Conservation (phyloP, 1,140 invertebrate genomes). For the Leucophenga varia region DNA sequence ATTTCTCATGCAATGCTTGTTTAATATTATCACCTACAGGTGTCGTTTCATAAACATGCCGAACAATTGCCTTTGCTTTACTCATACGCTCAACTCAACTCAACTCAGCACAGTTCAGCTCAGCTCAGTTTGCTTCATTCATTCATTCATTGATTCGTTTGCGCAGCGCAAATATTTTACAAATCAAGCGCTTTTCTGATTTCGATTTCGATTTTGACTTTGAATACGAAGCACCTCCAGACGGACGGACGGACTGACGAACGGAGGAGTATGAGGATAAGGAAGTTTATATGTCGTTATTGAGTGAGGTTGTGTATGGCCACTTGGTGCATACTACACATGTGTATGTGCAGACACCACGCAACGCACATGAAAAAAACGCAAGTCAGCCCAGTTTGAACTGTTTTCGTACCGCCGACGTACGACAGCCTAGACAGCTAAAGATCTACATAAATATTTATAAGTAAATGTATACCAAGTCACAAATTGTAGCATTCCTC, state of each 20-base stretch:
- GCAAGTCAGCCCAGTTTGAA: constrained; percentile 39
- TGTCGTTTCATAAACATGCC: constrained; percentile 52
- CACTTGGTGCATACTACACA: constrained; percentile 30
- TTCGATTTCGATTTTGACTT: constrained; percentile 24
- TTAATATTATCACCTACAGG: constrained; percentile 54
- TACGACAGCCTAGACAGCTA: too few relatives aligned
- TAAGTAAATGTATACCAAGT: constrained; percentile 14
- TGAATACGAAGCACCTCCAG: too few relatives aligned
- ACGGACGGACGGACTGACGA: too few relatives aligned
- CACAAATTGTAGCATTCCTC: constrained; percentile 7
- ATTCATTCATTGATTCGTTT: constrained; percentile 39
- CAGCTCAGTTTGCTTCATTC: too few relatives aligned
- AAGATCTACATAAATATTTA: constrained; percentile 44
- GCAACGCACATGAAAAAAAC: constrained; percentile 30
- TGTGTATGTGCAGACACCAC: constrained; percentile 22
- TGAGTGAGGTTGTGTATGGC: too few relatives aligned
- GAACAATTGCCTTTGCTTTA: too few relatives aligned
- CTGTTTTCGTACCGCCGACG: too few relatives aligned
- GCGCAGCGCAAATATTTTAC: constrained; percentile 54
- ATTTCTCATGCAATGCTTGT: constrained; percentile 47
- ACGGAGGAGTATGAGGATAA: not conserved
- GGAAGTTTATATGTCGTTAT: too few relatives aligned
- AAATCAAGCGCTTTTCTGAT: constrained; percentile 55
- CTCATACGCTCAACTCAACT: constrained; percentile 7
- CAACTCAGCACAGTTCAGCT: constrained; percentile 1